Evolutionary conservation across 64 coral and sea anemone genomes (phyloP).

Genomic region (Pocillopora damicornis): DNA sequence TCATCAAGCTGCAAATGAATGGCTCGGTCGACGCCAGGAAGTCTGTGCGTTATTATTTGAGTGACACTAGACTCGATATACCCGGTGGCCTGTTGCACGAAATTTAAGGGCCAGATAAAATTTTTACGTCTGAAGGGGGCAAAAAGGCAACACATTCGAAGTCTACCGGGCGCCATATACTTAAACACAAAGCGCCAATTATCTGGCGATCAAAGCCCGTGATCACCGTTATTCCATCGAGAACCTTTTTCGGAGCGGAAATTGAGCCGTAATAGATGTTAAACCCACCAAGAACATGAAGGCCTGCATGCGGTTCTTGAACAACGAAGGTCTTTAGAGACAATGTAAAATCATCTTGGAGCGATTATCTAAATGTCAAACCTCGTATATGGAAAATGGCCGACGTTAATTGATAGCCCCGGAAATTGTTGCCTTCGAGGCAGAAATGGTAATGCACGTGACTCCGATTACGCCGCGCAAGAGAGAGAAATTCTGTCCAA

Average conservation of each 20-base stretch:
- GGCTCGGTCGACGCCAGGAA: conserved; percentile 7
- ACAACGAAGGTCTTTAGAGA: conserved; percentile 27
- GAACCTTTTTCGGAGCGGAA: neutral
- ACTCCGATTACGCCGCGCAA: neutral
- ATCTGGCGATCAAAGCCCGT: neutral
- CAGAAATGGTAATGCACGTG: conserved; percentile 5
- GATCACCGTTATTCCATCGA: no score
- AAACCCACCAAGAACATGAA: neutral
- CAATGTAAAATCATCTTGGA: conserved; percentile 27
- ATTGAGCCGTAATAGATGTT: conserved; percentile 6
- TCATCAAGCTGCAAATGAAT: conserved; percentile 19
- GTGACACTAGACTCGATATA: neutral
- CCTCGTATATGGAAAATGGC: neutral
- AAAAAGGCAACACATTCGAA: neutral
- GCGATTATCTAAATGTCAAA: conserved; percentile 32
- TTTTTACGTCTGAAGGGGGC: neutral
- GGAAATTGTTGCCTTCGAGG: conserved; percentile 18
- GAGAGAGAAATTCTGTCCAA: neutral
- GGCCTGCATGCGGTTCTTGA: neutral
- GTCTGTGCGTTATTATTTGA: conserved; percentile 30
- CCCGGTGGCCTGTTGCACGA: neutral
- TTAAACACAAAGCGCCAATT: neutral
- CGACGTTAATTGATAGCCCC: conserved; percentile 40
- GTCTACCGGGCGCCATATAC: neutral
- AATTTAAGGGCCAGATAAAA: neutral